Conservation (phyloP, 37 sponge, comb jelly and placozoan species). For the Tethya wilhelma region DNA sequence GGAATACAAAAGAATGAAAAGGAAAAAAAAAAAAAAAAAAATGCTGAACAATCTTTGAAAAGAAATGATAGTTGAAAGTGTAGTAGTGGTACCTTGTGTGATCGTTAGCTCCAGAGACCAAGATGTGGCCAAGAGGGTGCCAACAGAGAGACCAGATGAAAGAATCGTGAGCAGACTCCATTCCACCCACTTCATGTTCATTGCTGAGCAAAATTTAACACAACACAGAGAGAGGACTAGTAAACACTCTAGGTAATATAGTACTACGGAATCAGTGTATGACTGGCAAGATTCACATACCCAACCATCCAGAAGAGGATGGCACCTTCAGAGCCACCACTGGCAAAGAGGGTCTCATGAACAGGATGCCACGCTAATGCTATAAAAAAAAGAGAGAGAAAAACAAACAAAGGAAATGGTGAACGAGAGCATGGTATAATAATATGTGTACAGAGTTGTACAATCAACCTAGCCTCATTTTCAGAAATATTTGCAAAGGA, state of each 20-base stretch:
- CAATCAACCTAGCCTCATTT: neutral
- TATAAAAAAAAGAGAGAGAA: conserved; percentile 16
- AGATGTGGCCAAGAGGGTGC: conserved; percentile 98
- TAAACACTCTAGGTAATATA: neutral
- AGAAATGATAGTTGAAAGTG: neutral
- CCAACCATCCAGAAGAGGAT: conserved; percentile 94
- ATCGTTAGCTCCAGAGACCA: conserved; percentile 92
- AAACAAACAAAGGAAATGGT: neutral
- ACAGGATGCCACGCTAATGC: conserved; percentile 96
- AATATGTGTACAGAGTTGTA: neutral
- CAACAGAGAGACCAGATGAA: conserved; percentile 89
- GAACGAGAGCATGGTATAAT: neutral
- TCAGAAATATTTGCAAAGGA: too few species aligned
- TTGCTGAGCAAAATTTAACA: too few species aligned
- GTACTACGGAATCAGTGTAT: neutral
- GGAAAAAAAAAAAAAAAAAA: neutral
- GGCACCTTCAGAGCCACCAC: conserved; percentile 94
- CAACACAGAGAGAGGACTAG: neutral
- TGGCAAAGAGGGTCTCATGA: conserved; percentile 90
- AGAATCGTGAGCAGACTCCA: conserved; percentile 93
- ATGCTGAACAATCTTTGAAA: neutral
- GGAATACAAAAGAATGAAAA: neutral
- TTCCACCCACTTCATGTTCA: conserved; percentile 87
- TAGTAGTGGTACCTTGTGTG: conserved; percentile 68
- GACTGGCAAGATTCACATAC: conserved; percentile 52